phyloP scores from a whole-genome alignment of 1,140 invertebrate species.

The Ericerus pela region DNA sequence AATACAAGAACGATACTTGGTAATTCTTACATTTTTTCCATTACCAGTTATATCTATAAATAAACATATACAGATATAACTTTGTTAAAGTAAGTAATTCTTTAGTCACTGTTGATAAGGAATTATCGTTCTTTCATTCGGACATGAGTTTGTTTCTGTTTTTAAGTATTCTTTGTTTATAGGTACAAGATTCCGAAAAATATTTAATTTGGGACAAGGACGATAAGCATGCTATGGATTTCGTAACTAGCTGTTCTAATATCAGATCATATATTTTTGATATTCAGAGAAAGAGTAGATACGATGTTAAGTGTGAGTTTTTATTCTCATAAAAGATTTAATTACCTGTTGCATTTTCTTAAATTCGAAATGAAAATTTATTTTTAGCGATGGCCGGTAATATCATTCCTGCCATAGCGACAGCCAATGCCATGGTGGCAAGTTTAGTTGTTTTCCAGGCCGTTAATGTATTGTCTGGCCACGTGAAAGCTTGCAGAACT shows the following conservation, averaged over 20 bases:
- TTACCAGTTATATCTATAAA: too few relatives aligned
- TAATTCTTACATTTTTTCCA: too few relatives aligned
- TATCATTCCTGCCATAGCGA: conserved; percentile 97
- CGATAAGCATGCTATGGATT: conserved; percentile 84
- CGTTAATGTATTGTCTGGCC: conserved; percentile 58
- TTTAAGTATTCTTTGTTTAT: neutral
- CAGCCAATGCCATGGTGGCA: conserved; percentile 94
- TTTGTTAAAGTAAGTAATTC: too few relatives aligned
- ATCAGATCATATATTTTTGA: conserved; percentile 82
- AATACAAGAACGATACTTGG: too few relatives aligned
- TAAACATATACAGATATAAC: too few relatives aligned
- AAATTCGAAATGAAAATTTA: conserved; percentile 17
- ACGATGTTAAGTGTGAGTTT: conserved; percentile 86
- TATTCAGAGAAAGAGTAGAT: conserved; percentile 72
- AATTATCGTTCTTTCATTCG: too few relatives aligned
- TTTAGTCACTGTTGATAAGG: too few relatives aligned
- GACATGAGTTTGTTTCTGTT: too few relatives aligned
- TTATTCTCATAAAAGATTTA: neutral
- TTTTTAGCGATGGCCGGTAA: conserved; percentile 87
- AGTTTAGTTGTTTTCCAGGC: conserved; percentile 83
- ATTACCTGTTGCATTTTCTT: neutral
- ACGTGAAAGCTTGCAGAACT: conserved; percentile 53
- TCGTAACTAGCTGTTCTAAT: conserved; percentile 90
- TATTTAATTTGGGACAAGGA: conserved; percentile 94
- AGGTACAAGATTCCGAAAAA: neutral